Evolutionary conservation across 2,888 invertebrate genomes (phyloP).

Genomic region (Protonemura montana): DNA sequence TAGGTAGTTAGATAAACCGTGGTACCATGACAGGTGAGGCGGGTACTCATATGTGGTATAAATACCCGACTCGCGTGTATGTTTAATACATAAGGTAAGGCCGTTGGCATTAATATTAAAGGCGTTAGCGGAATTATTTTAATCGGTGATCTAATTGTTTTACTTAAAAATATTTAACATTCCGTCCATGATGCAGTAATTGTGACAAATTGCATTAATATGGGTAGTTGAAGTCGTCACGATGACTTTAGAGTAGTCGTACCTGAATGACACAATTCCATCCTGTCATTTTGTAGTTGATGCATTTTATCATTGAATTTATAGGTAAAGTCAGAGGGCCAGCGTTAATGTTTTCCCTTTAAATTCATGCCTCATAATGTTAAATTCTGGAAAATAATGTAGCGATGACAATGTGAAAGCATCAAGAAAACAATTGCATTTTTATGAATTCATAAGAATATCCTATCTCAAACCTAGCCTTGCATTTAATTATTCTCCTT

Average conservation of each 20-base stretch:
- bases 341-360: too few species aligned
- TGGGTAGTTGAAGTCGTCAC: not conserved
- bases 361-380: not conserved
- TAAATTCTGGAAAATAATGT: not conserved
- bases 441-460: not conserved
- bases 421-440: not conserved
- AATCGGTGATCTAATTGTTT: slow-evolving; percentile 2
- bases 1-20: not conserved
- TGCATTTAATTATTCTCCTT: not conserved
- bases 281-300: not conserved
- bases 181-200: not conserved
- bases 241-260: not conserved
- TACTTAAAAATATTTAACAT: not conserved
- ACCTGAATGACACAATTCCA: slow-evolving; percentile 1
- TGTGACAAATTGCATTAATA: slow-evolving; percentile 12
- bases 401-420: not conserved
- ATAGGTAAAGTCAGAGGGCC: too few species aligned
- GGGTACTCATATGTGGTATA: not conserved
- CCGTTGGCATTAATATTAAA: not conserved
- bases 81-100: not conserved
- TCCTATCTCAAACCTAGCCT: not conserved
- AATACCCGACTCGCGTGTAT: not conserved
- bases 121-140: not conserved
- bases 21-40: slow-evolving; percentile 8
- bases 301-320: not conserved